phyloP scores from a whole-genome alignment of 1,140 invertebrate genomes.

The Pemphigus obesinymphae region DNA sequence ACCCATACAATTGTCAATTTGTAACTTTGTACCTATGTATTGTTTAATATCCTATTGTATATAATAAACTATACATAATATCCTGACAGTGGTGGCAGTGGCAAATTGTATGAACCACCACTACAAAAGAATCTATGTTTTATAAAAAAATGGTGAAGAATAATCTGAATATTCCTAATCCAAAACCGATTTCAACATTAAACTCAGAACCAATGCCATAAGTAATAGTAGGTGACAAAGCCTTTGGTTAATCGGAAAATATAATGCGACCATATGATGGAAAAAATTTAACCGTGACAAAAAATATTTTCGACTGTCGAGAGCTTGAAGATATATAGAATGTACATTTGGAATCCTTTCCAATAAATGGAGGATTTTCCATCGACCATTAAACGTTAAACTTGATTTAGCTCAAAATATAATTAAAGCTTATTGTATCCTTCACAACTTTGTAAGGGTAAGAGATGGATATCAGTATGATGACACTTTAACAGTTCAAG shows the following conservation, averaged over 20 bases:
- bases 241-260: slow-evolving; percentile 49
- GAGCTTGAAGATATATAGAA: background rate
- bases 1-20: no score
- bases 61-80: no score
- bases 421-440: slow-evolving; percentile 43
- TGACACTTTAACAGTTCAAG: slow-evolving; percentile 44
- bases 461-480: slow-evolving; percentile 44
- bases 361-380: slow-evolving; percentile 44
- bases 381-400: slow-evolving; percentile 45
- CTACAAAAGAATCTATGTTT: no score
- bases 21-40: no score
- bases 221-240: slow-evolving; percentile 50
- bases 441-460: slow-evolving; percentile 42
- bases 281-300: slow-evolving; percentile 24
- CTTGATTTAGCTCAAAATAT: slow-evolving; percentile 43
- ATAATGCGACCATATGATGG: slow-evolving; percentile 48
- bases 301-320: slow-evolving; percentile 51
- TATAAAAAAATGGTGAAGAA: slow-evolving; percentile 17
- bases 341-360: no score
- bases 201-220: background rate
- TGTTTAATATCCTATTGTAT: no score
- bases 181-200: background rate
- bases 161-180: background rate
- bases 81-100: no score
- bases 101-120: no score